These are phyloP conservation scores for Platynereis dumerilii DNA, from an alignment of 2,888 invertebrate species.

Conservation along the genomic window DNA sequence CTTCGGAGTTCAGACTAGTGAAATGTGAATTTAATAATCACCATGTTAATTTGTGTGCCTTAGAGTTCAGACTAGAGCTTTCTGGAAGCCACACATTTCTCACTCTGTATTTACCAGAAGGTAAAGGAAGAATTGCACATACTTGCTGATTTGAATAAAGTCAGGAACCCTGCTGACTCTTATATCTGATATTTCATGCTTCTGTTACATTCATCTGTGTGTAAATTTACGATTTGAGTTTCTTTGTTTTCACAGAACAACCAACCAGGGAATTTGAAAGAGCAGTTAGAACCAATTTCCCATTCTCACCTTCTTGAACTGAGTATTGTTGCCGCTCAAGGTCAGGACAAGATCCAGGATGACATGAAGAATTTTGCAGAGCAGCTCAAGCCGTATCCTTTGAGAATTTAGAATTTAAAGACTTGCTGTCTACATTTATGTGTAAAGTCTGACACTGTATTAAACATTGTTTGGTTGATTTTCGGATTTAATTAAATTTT, in stretches of 20 bases:
- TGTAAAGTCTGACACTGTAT: not conserved
- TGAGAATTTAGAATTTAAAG: not conserved
- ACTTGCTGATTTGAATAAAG: too few species aligned
- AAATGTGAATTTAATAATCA: too few species aligned
- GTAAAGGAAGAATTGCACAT: too few species aligned
- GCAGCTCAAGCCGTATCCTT: conserved; percentile 79
- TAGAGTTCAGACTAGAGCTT: too few species aligned
- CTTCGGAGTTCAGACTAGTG: too few species aligned
- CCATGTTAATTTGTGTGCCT: too few species aligned
- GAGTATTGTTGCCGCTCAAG: conserved; percentile 74
- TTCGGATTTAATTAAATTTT: not conserved
- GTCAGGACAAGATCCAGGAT: conserved; percentile 88
- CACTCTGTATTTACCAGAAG: too few species aligned
- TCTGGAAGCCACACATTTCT: too few species aligned
- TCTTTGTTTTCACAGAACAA: conserved; percentile 66
- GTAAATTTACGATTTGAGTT: not conserved
- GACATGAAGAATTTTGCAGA: conserved; percentile 96
- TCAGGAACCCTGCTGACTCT: too few species aligned
- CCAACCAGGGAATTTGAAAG: conserved; percentile 65
- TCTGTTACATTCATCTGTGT: not conserved
- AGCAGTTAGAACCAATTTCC: conserved; percentile 81
- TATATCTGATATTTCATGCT: too few species aligned
- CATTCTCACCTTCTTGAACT: conserved; percentile 93
- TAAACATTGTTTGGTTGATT: not conserved
- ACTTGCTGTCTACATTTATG: not conserved